Evolutionary conservation across 2,888 invertebrate species (phyloP).

Genomic region (Eristalis intricaria): DNA sequence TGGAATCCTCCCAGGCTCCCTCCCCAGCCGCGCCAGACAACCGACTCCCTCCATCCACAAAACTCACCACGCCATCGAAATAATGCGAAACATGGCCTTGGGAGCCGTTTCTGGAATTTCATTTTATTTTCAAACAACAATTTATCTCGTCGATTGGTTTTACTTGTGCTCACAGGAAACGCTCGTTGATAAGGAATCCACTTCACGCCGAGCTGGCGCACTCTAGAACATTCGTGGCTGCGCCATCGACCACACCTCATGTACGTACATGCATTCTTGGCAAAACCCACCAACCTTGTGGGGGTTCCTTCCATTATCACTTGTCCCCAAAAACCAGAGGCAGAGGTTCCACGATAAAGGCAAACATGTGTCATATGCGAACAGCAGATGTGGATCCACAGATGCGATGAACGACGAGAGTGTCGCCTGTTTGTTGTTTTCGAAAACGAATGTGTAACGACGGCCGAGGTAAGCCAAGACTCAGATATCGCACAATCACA

Average conservation of each 20-base stretch:
- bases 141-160: background rate
- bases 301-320: background rate
- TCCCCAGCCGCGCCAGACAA: background rate
- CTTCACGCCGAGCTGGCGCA: background rate
- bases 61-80: background rate
- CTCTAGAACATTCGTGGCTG: background rate
- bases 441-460: background rate
- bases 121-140: background rate
- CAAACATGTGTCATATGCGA: background rate
- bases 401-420: background rate
- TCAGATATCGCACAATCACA: constrained; percentile 14
- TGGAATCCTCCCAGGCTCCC: no score
- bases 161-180: background rate
- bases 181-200: background rate
- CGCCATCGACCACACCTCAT: background rate
- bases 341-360: background rate
- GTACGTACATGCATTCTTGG: background rate
- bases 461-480: background rate
- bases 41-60: background rate
- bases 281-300: background rate
- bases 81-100: background rate
- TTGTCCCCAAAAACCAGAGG: background rate
- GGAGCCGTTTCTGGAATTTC: background rate
- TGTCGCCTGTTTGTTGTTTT: background rate
- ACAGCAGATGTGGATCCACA: background rate